Conservation (phyloP, 2,797 vertebrate genomes). For the Anguilla megastoma region DNA sequence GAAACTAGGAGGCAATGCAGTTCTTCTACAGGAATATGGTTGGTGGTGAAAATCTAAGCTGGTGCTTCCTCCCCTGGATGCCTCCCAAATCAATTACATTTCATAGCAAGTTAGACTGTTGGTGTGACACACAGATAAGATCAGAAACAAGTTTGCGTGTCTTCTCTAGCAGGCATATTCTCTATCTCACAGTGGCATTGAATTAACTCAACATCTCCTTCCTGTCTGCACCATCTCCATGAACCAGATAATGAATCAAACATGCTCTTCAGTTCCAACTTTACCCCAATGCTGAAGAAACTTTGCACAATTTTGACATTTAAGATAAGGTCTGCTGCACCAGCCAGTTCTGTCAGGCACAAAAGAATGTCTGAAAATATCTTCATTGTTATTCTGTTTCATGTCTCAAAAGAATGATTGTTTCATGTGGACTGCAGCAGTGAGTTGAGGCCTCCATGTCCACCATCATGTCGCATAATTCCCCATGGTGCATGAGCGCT, state of each 20-base stretch:
- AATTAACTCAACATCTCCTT: neutral
- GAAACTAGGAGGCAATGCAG: neutral
- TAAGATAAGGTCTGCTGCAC: constrained; percentile 13
- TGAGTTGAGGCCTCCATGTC: constrained; percentile 34
- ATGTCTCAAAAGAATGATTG: constrained; percentile 10
- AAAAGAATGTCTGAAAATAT: neutral
- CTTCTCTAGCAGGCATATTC: neutral
- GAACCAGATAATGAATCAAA: neutral
- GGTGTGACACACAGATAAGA: neutral
- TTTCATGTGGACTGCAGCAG: constrained; percentile 41
- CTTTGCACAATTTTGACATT: neutral
- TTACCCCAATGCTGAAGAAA: neutral
- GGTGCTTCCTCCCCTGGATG: neutral
- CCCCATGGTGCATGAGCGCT: neutral
- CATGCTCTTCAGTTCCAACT: neutral
- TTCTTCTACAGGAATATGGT: neutral
- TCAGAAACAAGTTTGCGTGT: neutral
- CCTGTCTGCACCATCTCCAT: neutral
- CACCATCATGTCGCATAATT: constrained; percentile 17
- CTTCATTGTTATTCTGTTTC: neutral
- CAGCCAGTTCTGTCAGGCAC: neutral
- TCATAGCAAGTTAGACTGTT: neutral
- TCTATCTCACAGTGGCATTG: neutral
- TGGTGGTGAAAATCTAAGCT: neutral
- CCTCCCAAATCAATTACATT: neutral